Evolutionary conservation across 1,140 invertebrate genomes (phyloP).

Genomic region (Panagrolaimus sp.): DNA sequence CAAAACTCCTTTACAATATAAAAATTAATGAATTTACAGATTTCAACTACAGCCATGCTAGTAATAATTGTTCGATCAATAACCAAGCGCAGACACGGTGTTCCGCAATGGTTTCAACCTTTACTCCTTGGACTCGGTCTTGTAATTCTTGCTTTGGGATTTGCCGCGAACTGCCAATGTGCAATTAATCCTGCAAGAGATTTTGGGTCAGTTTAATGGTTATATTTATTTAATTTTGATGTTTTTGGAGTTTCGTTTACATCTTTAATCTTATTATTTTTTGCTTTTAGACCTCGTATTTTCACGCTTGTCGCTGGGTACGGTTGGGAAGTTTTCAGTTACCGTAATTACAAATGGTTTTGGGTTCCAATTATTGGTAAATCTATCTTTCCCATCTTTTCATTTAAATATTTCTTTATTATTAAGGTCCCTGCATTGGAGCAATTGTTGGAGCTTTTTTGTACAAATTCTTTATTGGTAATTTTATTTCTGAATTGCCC

Average conservation of each 20-base stretch:
- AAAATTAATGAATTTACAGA: slow-evolving; percentile 12
- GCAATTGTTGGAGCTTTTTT: neutral
- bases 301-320: slow-evolving; percentile 65
- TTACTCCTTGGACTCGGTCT: slow-evolving; percentile 62
- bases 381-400: no score
- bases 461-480: slow-evolving; percentile 1
- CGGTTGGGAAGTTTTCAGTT: slow-evolving; percentile 61
- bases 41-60: slow-evolving; percentile 61
- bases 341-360: slow-evolving; percentile 1
- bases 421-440: neutral
- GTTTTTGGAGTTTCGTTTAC: no score
- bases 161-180: slow-evolving; percentile 63
- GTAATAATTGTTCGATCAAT: slow-evolving; percentile 63
- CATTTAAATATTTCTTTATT: no score
- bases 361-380: neutral
- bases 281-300: slow-evolving; percentile 59
- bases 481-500: neutral
- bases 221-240: no score
- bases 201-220: slow-evolving; percentile 48
- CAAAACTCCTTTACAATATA: no score
- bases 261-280: no score
- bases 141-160: slow-evolving; percentile 60
- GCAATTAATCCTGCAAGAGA: slow-evolving; percentile 63
- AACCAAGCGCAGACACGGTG: slow-evolving; percentile 61
- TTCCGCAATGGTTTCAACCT: slow-evolving; percentile 61